phyloP scores from a whole-genome alignment of 2,113 vertebrate genomes.

The Petromus typicus region DNA sequence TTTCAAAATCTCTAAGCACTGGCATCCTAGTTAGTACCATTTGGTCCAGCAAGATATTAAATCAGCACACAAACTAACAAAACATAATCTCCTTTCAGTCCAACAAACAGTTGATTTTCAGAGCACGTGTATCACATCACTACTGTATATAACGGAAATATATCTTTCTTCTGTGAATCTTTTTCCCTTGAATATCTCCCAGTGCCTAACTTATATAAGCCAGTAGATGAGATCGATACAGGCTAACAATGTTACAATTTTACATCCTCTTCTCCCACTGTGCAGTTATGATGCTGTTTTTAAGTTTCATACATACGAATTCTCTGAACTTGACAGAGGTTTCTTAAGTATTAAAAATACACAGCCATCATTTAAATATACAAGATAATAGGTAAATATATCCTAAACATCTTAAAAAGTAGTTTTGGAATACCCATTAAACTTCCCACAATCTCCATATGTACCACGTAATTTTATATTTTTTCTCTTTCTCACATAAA shows the following conservation, averaged over 20 bases:
- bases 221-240: background rate
- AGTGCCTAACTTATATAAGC: background rate
- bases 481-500: constrained; percentile 40
- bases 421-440: background rate
- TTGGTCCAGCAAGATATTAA: background rate
- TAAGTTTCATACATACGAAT: constrained; percentile 35
- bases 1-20: constrained; percentile 16
- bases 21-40: background rate
- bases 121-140: background rate
- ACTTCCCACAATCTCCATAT: background rate
- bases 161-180: constrained; percentile 11
- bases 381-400: background rate
- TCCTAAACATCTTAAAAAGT: constrained; percentile 36
- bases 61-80: background rate
- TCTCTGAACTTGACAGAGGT: background rate
- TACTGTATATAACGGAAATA: background rate
- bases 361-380: background rate
- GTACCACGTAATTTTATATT: background rate
- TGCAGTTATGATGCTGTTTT: background rate
- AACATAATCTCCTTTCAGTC: background rate
- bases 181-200: background rate
- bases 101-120: constrained; percentile 20
- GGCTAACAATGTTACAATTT: background rate
- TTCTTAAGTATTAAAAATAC: constrained; percentile 18
- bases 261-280: background rate